Base-by-base conservation (phyloP, 2,888 invertebrate species). In the Nowickia ferox region DNA sequence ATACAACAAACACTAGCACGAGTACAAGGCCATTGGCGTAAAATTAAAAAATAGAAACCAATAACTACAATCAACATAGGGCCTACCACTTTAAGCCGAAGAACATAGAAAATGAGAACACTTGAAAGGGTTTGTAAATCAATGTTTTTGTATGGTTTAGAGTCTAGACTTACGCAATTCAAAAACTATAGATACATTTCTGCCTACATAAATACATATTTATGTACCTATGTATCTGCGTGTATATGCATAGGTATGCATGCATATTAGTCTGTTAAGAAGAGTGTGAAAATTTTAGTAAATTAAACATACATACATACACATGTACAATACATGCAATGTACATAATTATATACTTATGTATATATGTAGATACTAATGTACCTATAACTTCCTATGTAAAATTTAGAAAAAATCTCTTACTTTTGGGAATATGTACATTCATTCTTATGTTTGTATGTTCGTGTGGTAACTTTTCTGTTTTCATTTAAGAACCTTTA, bases 51-150 rank as follows among this genome's bases (percentile, higher is more conserved):
- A 10, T 11, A 57, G 15, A 19, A 75, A 53, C n/a, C 61, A 51
- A 51, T 40, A 40, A 51, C 22, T 55, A 30, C 0, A 42, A 17
- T 40, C 30, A 51, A 11, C 15, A 74, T 74, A 42, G 40, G 57
- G 44, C 17, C 10, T 44, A 8, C 13, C 44, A 71, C 3, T 17
- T 38, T 19, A 22, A 10, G 17, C 11, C 15, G 2, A 69, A 53
- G 2, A 55, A 22, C 15, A n/a, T n/a, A 63, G 30, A 30, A 48
- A 9, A 38, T 40, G 8, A 3, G 1, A 30, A 74, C 72, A 40
- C 46, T 66, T 59, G 6, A 65, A 65, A 44, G 75, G 81, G 48
- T 75, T 76, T 61, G n/a, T 40, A 75, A 75, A 81, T 81, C 75
- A 22, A 75, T 69, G 53, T 40, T 38, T 17, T 55, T 2, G 5